phyloP scores from a whole-genome alignment of 2,797 vertebrate genomes.

The Mareca strepera region DNA sequence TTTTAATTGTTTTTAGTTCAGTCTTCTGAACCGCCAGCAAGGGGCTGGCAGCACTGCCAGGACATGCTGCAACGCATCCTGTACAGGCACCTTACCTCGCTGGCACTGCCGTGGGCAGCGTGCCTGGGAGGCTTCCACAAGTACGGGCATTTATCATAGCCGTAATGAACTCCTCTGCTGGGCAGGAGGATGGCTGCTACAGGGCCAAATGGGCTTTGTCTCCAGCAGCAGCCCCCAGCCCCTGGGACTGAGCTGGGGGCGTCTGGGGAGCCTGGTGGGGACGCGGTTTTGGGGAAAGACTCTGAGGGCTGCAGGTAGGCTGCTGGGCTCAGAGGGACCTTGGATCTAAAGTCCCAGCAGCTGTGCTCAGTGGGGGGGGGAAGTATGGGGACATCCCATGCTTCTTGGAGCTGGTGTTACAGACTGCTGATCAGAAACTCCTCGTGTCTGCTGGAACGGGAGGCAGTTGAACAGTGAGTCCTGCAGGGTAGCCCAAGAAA shows the following conservation, averaged over 20 bases:
- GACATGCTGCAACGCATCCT: background rate
- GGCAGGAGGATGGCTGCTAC: constrained; percentile 12
- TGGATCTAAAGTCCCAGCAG: background rate
- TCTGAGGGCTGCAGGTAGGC: background rate
- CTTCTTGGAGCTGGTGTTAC: background rate
- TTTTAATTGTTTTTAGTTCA: constrained; percentile 32
- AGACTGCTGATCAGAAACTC: background rate
- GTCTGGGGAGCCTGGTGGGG: background rate
- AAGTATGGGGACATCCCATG: background rate
- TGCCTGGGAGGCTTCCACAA: constrained; percentile 12
- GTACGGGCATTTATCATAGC: constrained; percentile 35
- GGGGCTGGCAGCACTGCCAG: background rate
- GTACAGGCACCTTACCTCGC: background rate
- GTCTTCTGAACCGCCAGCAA: background rate
- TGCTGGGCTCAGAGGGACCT: background rate
- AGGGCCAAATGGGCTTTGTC: constrained; percentile 26
- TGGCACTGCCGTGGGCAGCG: background rate
- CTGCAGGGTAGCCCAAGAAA: rapidly evolving
- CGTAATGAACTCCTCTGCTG: constrained; percentile 47
- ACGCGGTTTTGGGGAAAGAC: background rate
- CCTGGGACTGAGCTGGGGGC: rapidly evolving
- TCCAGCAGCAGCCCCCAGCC: background rate
- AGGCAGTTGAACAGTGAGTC: background rate
- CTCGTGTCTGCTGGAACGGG: rapidly evolving
- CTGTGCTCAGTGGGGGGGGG: background rate